Base-by-base conservation (phyloP, 2,113 vertebrate genomes). In the Himantopus leucocephalus region DNA sequence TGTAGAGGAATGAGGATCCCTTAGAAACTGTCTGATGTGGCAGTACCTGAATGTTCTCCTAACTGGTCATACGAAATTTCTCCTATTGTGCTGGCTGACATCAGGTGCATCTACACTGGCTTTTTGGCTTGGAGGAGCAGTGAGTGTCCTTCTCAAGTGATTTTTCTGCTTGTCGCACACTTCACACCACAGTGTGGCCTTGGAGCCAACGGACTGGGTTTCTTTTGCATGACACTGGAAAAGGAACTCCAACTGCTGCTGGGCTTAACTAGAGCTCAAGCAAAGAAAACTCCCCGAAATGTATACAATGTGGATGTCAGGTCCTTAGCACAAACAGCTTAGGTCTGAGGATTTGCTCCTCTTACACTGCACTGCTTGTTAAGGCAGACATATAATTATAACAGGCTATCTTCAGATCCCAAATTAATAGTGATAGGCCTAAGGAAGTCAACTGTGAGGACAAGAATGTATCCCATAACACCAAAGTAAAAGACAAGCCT, bases 111-210 rank as follows among this genome's bases (percentile, higher is more conserved):
- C 47, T n/a, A 50, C 55, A 34, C 0, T 8, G 20, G 10, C 4
- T 62, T 89, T 80, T 12, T 48, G 64, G 30, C 64, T 67, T 34
- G 50, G 23, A 55, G 35, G 53, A 83, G 53, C 71, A 79, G 39
- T 6, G 35, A 60, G 30, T 21, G 24, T 45, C 34, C 58, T 63
- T 39, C 32, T 58, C 18, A 43, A 41, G 58, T 4, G n/a, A 53
- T 73, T 79, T 77, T 88, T 41, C 80, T 48, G n/a, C 35, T 26
- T 47, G 29, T 6, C 1, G 1, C 64, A 32, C 39, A 56, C 14
- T 22, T 92, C 45, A 52, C 68, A n/a, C 3, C 0, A 0, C 26
- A 23, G 5, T 12, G 19, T 62, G 64, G 19, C 22, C 37, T 41
- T 41, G 22, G 50, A 66, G 20, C 9, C 68, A 53, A 5, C 0